These are phyloP conservation scores for Spodoptera litura DNA, from an alignment of 1,140 invertebrate species.

Conservation along the genomic window DNA sequence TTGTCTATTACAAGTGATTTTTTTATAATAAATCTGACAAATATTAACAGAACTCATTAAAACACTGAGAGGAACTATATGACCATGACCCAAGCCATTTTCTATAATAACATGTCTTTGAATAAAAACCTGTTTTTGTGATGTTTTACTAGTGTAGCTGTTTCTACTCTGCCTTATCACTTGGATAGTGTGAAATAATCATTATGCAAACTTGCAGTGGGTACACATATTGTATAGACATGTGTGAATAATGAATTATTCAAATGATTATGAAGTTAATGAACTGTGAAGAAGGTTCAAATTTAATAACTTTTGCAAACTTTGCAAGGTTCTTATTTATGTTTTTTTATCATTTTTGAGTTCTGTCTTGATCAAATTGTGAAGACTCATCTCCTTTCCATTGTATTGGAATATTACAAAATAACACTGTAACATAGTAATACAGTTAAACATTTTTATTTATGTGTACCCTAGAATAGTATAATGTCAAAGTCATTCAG, in stretches of 20 bases:
- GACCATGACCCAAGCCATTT: conserved; percentile 44
- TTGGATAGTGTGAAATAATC: conserved; percentile 3
- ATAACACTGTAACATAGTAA: too few species aligned
- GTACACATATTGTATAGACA: neutral
- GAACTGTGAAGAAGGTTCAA: neutral
- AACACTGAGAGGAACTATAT: neutral
- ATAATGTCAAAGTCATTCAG: conserved; percentile 9
- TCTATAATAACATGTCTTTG: conserved; percentile 36
- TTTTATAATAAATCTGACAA: conserved; percentile 2
- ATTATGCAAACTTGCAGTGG: neutral
- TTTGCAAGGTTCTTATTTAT: too few species aligned
- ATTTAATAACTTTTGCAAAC: too few species aligned
- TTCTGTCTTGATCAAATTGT: too few species aligned
- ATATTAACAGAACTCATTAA: neutral
- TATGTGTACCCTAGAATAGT: neutral
- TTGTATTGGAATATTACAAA: too few species aligned
- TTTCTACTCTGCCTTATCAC: conserved; percentile 23
- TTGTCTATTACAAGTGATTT: neutral
- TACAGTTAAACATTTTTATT: too few species aligned
- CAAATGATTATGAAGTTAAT: neutral
- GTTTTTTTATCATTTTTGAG: too few species aligned
- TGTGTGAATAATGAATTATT: conserved; percentile 5
- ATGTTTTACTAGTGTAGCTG: conserved; percentile 1
- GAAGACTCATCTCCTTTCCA: too few species aligned
- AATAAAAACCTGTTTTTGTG: conserved; percentile 43